A percentile compares a stretch with the other conserved stretches of the same genome.
Conservation (phyloP, 1,140 invertebrate species). For the Drosophila virilis region DNA sequence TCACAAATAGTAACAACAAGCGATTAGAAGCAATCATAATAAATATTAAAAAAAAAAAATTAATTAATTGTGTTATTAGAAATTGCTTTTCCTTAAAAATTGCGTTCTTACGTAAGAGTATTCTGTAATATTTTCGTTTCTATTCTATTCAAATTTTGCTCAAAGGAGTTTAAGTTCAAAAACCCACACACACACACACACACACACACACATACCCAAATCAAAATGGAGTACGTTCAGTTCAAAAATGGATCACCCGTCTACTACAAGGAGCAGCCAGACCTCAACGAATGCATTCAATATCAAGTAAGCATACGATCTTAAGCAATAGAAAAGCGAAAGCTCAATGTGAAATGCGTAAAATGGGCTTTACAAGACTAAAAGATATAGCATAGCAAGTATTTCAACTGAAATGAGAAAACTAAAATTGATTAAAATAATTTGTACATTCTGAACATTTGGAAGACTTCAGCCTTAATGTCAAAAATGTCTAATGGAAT, state of each 20-base stretch:
- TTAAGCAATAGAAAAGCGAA: conserved; percentile 1
- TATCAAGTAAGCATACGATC: conserved; percentile 80
- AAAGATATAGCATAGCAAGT: not conserved
- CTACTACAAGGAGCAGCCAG: conserved; percentile 84
- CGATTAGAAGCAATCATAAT: conserved; percentile 16
- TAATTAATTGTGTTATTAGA: conserved; percentile 24
- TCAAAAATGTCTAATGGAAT: conserved; percentile 60
- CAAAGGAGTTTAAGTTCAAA: conserved; percentile 77
- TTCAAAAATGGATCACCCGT: conserved; percentile 84
- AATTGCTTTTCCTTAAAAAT: conserved; percentile 22
- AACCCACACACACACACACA: conserved; percentile 45
- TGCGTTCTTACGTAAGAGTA: conserved; percentile 50
- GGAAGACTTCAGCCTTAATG: conserved; percentile 58
- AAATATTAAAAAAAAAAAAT: conserved; percentile 1
- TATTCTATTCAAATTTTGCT: conserved; percentile 56
- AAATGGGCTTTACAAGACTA: not conserved
- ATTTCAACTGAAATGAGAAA: not conserved
- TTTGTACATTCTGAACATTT: conserved; percentile 7
- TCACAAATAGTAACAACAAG: conserved; percentile 10
- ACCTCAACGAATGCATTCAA: conserved; percentile 84
- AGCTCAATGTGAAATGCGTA: not conserved
- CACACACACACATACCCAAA: conserved; percentile 50
- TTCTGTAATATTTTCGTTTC: conserved; percentile 58
- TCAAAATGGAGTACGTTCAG: conserved; percentile 84
- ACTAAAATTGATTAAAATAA: not conserved